phyloP scores from a whole-genome alignment of 1,140 invertebrate genomes.

The Phymastichus coffea region DNA sequence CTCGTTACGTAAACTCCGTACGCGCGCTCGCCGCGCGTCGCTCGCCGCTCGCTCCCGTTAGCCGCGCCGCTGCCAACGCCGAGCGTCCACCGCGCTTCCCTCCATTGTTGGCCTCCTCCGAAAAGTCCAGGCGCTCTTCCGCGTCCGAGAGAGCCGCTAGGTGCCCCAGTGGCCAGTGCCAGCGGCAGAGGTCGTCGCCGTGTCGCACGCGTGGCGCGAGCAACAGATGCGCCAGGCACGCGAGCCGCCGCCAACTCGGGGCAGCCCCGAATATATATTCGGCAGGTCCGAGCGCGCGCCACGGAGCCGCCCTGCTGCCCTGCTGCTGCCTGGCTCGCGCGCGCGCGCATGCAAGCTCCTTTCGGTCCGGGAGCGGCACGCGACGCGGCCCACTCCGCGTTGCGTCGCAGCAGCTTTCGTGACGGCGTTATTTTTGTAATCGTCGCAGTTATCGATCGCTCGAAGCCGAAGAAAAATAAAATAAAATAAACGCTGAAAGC shows the following conservation, averaged over 20 bases:
- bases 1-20: conserved; percentile 24
- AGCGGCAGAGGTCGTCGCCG: no score
- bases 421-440: conserved; percentile 4
- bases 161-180: no score
- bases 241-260: conserved; percentile 39
- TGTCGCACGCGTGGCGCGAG: conserved; percentile 42
- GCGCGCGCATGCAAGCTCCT: background rate
- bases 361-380: background rate
- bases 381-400: background rate
- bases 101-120: no score
- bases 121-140: no score
- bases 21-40: conserved; percentile 7
- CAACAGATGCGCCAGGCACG: conserved; percentile 55
- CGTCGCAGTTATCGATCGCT: conserved; percentile 13
- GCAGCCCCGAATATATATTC: conserved; percentile 45
- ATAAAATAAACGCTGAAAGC: no score
- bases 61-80: no score
- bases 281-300: conserved; percentile 38
- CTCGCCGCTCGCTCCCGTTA: conserved; percentile 3
- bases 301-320: conserved; percentile 32
- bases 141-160: no score
- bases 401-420: background rate
- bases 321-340: conserved; percentile 6
- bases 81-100: no score
- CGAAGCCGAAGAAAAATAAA: no score